These are phyloP conservation scores for Myotis findleyi DNA, from an alignment of 2,797 vertebrate genomes.

Conservation along the genomic window DNA sequence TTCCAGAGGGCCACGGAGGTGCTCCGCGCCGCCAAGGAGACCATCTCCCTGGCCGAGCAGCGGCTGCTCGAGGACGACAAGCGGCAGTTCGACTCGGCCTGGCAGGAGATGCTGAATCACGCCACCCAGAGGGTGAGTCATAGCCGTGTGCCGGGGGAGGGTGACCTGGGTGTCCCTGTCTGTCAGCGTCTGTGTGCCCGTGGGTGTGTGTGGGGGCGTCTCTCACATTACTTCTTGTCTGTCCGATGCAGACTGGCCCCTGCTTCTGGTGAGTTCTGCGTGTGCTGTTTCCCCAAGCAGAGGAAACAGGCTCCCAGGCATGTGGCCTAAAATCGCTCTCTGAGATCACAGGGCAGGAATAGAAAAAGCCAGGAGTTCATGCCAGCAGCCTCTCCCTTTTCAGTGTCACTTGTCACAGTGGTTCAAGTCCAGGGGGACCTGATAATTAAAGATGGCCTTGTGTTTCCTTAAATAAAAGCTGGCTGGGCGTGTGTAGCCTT, in stretches of 20 bases:
- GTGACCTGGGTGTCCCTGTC: background rate
- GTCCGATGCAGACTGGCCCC: no score
- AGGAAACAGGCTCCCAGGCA: background rate
- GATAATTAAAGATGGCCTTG: background rate
- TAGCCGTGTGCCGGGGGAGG: rapidly evolving
- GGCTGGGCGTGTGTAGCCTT: background rate
- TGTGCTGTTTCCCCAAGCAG: background rate
- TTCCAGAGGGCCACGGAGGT: conserved; percentile 97
- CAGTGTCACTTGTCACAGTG: background rate
- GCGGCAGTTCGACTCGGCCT: conserved; percentile 97
- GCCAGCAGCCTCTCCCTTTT: background rate
- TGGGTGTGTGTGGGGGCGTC: background rate
- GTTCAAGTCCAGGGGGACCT: conserved; percentile 1
- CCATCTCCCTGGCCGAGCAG: conserved; percentile 96
- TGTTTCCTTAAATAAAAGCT: conserved; percentile 62
- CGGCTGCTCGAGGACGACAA: conserved; percentile 96
- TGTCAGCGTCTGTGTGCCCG: no score
- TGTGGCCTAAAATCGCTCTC: background rate
- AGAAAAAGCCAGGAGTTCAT: background rate
- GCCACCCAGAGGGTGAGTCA: conserved; percentile 93
- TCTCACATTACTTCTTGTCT: no score
- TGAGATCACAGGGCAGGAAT: background rate
- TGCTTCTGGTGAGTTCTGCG: background rate
- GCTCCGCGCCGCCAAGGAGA: conserved; percentile 96
- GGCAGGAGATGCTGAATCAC: conserved; percentile 99